These are phyloP conservation scores for Rhadina sibilatrix DNA, from an alignment of 2,113 vertebrate species.

Conservation along the genomic window DNA sequence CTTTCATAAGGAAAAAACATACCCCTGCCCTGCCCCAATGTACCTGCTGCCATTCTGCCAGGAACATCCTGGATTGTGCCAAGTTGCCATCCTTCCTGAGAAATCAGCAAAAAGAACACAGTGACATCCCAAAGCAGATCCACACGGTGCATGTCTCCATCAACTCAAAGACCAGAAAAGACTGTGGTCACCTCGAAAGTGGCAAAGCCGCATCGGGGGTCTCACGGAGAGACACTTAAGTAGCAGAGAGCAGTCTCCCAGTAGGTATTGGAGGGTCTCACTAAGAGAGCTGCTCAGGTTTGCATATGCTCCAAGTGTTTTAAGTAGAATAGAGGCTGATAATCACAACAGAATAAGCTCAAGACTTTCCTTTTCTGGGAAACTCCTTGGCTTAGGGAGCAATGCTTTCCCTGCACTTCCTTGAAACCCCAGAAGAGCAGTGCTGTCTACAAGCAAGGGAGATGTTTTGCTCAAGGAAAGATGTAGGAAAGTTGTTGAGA, in stretches of 20 bases:
- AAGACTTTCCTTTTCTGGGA: background rate
- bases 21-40: accelerated
- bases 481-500: background rate
- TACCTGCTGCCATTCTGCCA: background rate
- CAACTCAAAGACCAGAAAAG: background rate
- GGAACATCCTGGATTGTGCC: background rate
- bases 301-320: background rate
- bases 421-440: background rate
- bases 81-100: background rate
- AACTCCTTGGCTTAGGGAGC: background rate
- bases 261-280: background rate
- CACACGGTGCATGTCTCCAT: background rate
- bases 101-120: background rate
- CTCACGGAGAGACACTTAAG: background rate
- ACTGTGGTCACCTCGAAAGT: background rate
- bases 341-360: background rate
- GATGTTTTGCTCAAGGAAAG: background rate
- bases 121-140: background rate
- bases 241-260: background rate
- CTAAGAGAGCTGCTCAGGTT: background rate
- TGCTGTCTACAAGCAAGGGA: background rate
- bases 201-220: background rate
- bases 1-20: background rate
- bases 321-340: background rate
- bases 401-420: background rate